Percentiles rank a stretch among this genome's conserved stretches.
Evolutionary conservation across 2,113 vertebrate genomes (phyloP).

Genomic region (Cebidichthys violaceus): DNA sequence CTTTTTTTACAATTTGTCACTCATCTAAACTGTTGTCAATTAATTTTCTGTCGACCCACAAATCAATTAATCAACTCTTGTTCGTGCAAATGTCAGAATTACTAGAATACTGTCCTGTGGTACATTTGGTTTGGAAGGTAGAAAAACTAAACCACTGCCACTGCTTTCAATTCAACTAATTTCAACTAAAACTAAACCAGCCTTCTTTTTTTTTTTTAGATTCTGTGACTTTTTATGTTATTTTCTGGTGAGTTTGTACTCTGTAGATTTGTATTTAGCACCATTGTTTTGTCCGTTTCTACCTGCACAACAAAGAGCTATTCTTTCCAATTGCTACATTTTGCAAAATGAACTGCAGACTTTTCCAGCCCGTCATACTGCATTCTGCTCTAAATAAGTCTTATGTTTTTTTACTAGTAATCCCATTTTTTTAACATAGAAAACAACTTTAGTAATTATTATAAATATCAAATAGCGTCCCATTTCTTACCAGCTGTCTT

Average conservation of each 20-base stretch:
- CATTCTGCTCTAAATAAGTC: background rate
- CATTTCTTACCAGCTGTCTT: conserved; percentile 66
- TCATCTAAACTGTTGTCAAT: background rate
- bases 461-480: rapidly evolving
- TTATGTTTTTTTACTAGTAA: background rate
- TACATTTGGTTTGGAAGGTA: no score
- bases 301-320: background rate
- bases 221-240: no score
- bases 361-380: background rate
- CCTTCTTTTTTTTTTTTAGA: no score
- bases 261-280: background rate
- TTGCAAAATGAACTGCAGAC: background rate
- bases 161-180: no score
- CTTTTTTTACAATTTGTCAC: background rate
- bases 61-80: no score
- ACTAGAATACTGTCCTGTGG: no score
- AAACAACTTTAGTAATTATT: background rate
- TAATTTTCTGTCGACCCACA: no score
- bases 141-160: no score
- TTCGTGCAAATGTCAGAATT: no score
- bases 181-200: no score
- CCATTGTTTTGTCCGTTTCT: background rate
- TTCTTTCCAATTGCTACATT: background rate
- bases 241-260: background rate
- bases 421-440: background rate